phyloP scores from a whole-genome alignment of 2,888 invertebrate species.

The Ophion ellenae region DNA sequence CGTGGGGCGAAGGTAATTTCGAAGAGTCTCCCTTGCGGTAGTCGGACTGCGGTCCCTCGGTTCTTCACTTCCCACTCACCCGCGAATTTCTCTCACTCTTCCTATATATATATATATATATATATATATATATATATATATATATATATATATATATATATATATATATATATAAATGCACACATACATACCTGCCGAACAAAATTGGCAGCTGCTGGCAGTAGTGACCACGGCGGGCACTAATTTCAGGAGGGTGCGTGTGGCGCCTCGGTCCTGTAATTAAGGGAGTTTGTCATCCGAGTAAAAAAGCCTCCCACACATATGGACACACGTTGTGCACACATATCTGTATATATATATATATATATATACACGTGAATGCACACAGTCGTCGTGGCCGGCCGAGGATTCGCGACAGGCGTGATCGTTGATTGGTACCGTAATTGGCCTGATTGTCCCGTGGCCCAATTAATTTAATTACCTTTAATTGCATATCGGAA shows the following conservation, averaged over 20 bases:
- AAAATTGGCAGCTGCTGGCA: constrained; percentile 74
- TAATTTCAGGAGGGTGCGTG: constrained; percentile 71
- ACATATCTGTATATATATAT: constrained; percentile 20
- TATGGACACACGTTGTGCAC: constrained; percentile 54
- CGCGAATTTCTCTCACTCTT: constrained; percentile 46
- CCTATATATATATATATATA: neutral
- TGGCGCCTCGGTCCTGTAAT: constrained; percentile 79
- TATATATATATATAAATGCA: constrained; percentile 2
- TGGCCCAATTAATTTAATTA: constrained; percentile 83
- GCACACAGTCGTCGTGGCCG: constrained; percentile 38
- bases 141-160: neutral
- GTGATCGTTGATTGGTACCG: constrained; percentile 81
- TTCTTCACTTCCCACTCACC: constrained; percentile 57
- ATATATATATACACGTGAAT: constrained; percentile 23
- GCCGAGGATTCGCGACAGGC: constrained; percentile 55
- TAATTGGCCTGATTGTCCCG: constrained; percentile 81
- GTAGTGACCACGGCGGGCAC: constrained; percentile 62
- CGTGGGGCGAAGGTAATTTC: constrained; percentile 54
- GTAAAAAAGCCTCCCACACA: constrained; percentile 74
- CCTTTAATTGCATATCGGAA: constrained; percentile 75
- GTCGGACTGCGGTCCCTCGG: constrained; percentile 57
- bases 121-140: constrained; percentile 3
- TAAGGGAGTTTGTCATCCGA: constrained; percentile 83
- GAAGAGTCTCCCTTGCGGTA: constrained; percentile 52
- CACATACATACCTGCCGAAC: constrained; percentile 59